A percentile compares a stretch with the other conserved stretches of the same genome.
These are phyloP conservation scores for Aphelinus atriplicis DNA, from an alignment of 1,140 invertebrate species.

Conservation along the genomic window DNA sequence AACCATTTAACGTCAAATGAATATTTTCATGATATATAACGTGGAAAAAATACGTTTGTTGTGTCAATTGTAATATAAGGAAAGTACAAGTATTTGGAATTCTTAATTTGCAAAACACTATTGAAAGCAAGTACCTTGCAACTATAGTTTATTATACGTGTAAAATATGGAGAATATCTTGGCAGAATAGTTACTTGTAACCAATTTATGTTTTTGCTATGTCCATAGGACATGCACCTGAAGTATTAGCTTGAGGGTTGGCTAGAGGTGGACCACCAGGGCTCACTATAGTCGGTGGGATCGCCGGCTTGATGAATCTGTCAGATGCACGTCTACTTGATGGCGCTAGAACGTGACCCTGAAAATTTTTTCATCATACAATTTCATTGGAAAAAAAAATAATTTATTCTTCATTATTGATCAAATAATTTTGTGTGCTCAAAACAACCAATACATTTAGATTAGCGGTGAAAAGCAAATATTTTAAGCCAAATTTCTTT, in stretches of 20 bases:
- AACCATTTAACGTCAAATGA: too few relatives aligned
- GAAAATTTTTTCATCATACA: conserved; percentile 31
- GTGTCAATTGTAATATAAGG: too few relatives aligned
- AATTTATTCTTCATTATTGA: neutral
- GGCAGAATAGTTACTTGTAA: conserved; percentile 39
- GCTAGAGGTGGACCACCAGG: conserved; percentile 54
- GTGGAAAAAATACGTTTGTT: too few relatives aligned
- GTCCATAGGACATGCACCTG: conserved; percentile 62
- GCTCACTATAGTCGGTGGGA: conserved; percentile 68
- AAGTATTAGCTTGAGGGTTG: conserved; percentile 46
- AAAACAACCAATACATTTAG: neutral
- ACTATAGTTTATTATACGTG: conserved; percentile 30
- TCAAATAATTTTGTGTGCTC: neutral
- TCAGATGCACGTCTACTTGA: conserved; percentile 76
- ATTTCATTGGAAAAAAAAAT: neutral
- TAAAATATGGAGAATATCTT: conserved; percentile 50
- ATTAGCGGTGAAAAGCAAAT: neutral
- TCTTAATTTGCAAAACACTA: too few relatives aligned
- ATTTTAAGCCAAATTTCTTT: neutral
- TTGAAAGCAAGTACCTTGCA: conserved; percentile 48
- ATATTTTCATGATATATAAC: too few relatives aligned
- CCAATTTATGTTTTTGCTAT: conserved; percentile 62
- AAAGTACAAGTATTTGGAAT: too few relatives aligned
- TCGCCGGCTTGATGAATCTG: conserved; percentile 81
- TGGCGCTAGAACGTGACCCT: conserved; percentile 58